Conservation (phyloP, 2,888 invertebrate species). For the Strigamia crassipes region DNA sequence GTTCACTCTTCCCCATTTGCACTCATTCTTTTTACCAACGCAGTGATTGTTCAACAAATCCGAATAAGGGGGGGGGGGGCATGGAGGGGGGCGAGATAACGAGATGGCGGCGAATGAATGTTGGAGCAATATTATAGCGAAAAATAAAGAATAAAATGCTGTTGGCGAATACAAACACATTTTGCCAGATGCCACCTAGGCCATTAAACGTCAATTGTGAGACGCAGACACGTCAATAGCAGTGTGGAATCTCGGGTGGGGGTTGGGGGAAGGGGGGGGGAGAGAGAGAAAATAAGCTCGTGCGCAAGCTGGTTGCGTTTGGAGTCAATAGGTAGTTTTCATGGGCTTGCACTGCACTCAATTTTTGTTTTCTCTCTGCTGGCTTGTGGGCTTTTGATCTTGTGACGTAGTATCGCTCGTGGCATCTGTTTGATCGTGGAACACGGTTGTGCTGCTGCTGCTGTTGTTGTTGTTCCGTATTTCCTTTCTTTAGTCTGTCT, state of each 20-base stretch:
- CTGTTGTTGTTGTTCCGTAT: neutral
- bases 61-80: no score
- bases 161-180: neutral
- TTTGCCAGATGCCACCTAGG: slow-evolving; percentile 20
- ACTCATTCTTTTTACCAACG: no score
- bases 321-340: slow-evolving; percentile 27
- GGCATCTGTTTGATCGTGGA: slow-evolving; percentile 20
- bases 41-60: neutral
- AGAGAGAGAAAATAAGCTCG: neutral
- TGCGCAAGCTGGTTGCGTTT: slow-evolving; percentile 1
- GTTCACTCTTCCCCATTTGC: neutral
- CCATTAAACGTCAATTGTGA: slow-evolving; percentile 31
- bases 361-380: neutral
- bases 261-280: neutral
- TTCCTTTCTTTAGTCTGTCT: neutral
- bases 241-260: neutral
- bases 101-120: neutral
- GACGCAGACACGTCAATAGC: neutral
- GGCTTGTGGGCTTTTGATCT: neutral
- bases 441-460: neutral
- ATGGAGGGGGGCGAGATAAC: neutral
- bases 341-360: slow-evolving; percentile 34
- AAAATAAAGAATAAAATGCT: neutral
- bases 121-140: neutral
- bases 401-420: slow-evolving; percentile 16